Evolutionary conservation across 2,797 vertebrate genomes (phyloP), one percentile per base, ranked within the genome.

Genomic region (Leuciscus waleckii): DNA sequence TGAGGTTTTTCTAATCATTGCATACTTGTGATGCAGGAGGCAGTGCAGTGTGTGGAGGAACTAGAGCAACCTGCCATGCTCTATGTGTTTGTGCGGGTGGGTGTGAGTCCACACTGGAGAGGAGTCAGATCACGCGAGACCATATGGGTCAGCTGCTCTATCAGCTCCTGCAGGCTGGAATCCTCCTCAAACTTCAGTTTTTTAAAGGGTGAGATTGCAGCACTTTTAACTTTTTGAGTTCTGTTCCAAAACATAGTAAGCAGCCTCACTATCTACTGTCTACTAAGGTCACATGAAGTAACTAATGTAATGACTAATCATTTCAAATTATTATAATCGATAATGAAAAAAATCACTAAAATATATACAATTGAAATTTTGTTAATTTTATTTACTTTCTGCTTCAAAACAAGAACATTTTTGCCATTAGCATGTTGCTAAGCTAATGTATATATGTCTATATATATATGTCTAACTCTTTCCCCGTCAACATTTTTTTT

Each of bases 81-180:
- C 51, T 94, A 97, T 7, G 89, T 97, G 80, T 99, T 99, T 6
- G 98, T 99, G 88, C 95, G 94, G 0, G 95, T 97, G 61, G 98
- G 97, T 17, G 97, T 99, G 91, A 99, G 90, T 98, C 97, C 0
- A 99, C 98, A 1, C 96, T 99, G 85, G 98, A 99, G 92, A 95
- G 98, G 88, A 99, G 98, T 89, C 97, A 97, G 93, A 97, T 97
- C 93, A 97, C 97, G 83, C 95, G 98, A 91, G 98, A 99, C 90
- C 98, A 99, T 94, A 96, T 99, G 98, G 98, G 98, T 86, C 97
- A 97, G 89, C 93, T 99, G 86, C 89, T 99, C 41, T 95, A 96
- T 91, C 98, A 98, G 93, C 93, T 99, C 93, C 93, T 99, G 89
- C 97, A 97, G 91, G 91, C 93, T 0, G 96, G 95, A 68, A 95